Evolutionary conservation across 2,797 vertebrate species (phyloP), one percentile per base, ranked within the genome.

Genomic region (Furcifer pardalis): DNA sequence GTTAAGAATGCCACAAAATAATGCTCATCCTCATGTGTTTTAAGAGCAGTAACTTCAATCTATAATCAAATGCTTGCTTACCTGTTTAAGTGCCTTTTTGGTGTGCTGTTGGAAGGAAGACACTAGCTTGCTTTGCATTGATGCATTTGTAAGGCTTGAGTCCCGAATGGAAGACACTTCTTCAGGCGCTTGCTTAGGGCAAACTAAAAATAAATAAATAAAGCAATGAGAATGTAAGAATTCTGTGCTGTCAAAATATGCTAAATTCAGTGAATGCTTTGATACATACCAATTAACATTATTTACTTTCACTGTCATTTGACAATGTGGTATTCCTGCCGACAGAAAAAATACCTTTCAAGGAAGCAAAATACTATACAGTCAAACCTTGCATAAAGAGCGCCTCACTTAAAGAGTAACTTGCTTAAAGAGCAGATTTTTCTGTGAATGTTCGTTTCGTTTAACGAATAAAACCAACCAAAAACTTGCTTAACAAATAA

Each of bases 81-180:
- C 97, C 97, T 97, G 97, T 90, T 97, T 97, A 89, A 97, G 96
- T 88, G 97, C 97, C 95, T 97, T 97, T 95, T 97, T 97, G 93
- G 97, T 97, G 92, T 97, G 96, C 81, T 97, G 97, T 92, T 97
- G 97, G 88, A 96, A 97, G 95, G 97, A 97, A 96, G 97, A 97
- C 91, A 96, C 96, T 88, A 97, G 92, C 91, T 97, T 97, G 96
- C 94, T 97, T 89, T 97, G 96, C 90, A 96, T 94, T 0, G 96
- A 89, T 85, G 96, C 87, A 88, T 95, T 96, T 75, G 92, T 94
- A 93, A 96, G 95, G 94, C 93, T 95, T 1, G 95, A 94, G 89
- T 96, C 96, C 85, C 95, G 94, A 93, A 86, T 95, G 93, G 96
- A 96, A 96, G 96, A 95, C 86, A 91, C 90, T 92, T 96, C 96